A percentile compares a stretch with the other conserved stretches of the same genome.
phyloP scores from a whole-genome alignment of 1,140 invertebrate species.

The Drosophila kepulauana region DNA sequence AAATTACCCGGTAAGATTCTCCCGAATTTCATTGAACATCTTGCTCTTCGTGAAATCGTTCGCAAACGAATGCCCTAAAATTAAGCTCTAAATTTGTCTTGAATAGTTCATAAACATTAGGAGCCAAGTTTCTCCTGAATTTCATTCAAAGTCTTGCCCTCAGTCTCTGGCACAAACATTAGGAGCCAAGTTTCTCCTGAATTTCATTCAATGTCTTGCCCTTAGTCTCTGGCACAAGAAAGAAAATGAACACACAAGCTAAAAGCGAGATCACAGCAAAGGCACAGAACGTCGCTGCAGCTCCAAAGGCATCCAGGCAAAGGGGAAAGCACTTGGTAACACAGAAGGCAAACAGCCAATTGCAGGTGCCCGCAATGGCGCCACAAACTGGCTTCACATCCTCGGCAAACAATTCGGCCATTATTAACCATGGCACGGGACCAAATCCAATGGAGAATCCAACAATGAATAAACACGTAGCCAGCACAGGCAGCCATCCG shows the following conservation, averaged over 20 bases:
- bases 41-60: slow-evolving; percentile 87
- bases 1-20: neutral
- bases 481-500: slow-evolving; percentile 89
- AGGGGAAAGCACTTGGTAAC: slow-evolving; percentile 89
- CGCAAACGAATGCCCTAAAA: no score
- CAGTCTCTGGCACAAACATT: slow-evolving; percentile 86
- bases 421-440: slow-evolving; percentile 92
- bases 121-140: slow-evolving; percentile 82
- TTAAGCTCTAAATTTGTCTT: slow-evolving; percentile 79
- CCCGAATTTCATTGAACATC: slow-evolving; percentile 88
- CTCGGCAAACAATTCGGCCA: slow-evolving; percentile 90
- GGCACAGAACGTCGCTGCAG: slow-evolving; percentile 89
- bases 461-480: slow-evolving; percentile 90
- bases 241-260: slow-evolving; percentile 87
- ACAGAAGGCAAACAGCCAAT: slow-evolving; percentile 92
- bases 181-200: slow-evolving; percentile 24
- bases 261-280: slow-evolving; percentile 89
- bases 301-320: slow-evolving; percentile 70
- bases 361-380: slow-evolving; percentile 90
- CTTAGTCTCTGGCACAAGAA: slow-evolving; percentile 90
- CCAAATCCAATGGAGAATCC: slow-evolving; percentile 93
- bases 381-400: slow-evolving; percentile 91
- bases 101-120: no score
- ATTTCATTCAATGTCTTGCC: slow-evolving; percentile 90
- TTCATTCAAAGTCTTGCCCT: slow-evolving; percentile 89